Evolutionary conservation across 2,113 vertebrate species (phyloP).

Genomic region (Rutilus rutilus): DNA sequence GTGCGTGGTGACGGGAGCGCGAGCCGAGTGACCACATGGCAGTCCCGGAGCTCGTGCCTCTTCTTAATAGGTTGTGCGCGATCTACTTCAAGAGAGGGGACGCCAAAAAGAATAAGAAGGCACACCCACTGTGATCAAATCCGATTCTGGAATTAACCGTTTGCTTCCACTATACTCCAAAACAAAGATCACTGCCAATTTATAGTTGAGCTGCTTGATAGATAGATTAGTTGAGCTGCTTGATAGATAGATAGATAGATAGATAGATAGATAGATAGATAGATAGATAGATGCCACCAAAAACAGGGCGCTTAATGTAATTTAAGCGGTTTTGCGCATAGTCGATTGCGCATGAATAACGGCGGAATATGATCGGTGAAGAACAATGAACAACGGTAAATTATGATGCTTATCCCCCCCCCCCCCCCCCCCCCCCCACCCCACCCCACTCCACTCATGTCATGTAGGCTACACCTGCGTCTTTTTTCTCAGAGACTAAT

Average conservation of each 20-base stretch:
- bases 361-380: not conserved
- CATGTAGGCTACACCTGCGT: not conserved
- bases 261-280: slow-evolving; percentile 17
- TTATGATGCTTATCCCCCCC: not conserved
- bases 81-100: slow-evolving; percentile 75
- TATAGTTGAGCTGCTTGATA: not conserved
- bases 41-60: slow-evolving; percentile 69
- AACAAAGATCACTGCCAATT: slow-evolving; percentile 58
- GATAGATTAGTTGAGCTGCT: not conserved
- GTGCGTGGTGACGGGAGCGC: slow-evolving; percentile 67
- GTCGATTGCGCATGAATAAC: not conserved
- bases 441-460: too few relatives aligned
- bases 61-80: slow-evolving; percentile 67
- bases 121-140: slow-evolving; percentile 81
- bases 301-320: not conserved
- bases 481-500: not conserved
- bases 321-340: not conserved
- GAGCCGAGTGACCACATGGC: slow-evolving; percentile 79
- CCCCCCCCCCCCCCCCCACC: too few relatives aligned
- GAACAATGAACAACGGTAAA: not conserved
- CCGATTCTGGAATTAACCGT: slow-evolving; percentile 70
- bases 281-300: not conserved
- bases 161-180: slow-evolving; percentile 67
- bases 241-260: slow-evolving; percentile 44
- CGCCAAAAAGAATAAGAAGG: slow-evolving; percentile 79